phyloP scores from a whole-genome alignment of 2,113 vertebrate species.

The Cnemophilus loriae region DNA sequence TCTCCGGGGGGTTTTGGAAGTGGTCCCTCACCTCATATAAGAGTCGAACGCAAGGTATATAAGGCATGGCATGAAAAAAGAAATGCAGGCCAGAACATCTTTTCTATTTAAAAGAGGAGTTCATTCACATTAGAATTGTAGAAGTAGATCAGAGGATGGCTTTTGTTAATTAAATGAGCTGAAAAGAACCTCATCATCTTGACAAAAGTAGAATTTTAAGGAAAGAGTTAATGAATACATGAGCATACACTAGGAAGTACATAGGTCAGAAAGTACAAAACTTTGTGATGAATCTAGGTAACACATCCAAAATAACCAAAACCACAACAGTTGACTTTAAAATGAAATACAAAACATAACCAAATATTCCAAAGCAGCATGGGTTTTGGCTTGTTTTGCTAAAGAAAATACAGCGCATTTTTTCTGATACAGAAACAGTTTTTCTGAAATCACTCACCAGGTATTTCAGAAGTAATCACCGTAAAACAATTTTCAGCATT shows the following conservation, averaged over 20 bases:
- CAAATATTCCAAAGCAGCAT: background rate
- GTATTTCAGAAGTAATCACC: background rate
- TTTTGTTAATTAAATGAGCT: background rate
- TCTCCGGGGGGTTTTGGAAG: background rate
- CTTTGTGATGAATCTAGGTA: background rate
- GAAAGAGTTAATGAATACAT: background rate
- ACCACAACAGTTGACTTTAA: background rate
- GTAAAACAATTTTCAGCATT: background rate
- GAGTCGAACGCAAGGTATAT: background rate
- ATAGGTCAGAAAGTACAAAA: background rate
- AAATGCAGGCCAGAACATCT: background rate
- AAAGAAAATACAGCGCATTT: background rate
- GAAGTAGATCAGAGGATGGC: background rate
- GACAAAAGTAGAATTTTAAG: background rate
- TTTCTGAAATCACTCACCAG: background rate
- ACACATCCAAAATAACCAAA: background rate
- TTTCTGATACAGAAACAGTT: background rate
- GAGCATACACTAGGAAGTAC: background rate
- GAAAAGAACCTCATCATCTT: background rate
- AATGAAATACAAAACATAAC: background rate
- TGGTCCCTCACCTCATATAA: background rate
- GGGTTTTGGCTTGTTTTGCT: background rate
- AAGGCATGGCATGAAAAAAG: background rate
- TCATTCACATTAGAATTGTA: background rate
- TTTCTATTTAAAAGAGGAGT: background rate